Base-by-base conservation (phyloP, 2,113 vertebrate genomes). In the Tichodroma muraria region DNA sequence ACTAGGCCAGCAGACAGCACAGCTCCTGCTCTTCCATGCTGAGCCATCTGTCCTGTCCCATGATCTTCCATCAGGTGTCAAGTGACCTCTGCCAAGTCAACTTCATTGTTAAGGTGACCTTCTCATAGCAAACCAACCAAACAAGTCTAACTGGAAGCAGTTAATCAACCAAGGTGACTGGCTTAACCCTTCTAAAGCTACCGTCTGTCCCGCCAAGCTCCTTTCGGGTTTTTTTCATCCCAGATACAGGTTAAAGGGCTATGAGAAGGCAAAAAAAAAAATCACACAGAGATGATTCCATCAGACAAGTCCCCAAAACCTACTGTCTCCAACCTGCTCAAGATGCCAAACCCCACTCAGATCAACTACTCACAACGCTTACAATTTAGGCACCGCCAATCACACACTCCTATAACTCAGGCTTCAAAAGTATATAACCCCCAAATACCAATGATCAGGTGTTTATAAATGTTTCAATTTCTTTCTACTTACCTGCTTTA, bases 61-160 rank as follows among this genome's bases (percentile, higher is more conserved):
- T 59, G 61, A 80, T 60, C 75, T 88, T 49, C 50, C 45, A 88
- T 31, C 71, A 73, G 50, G 56, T 52, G 63, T 47, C 13, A 7
- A 94, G 53, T 72, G 92, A 83, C 82, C 80, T 65, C 44, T 71
- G 85, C 68, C 82, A 92, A 92, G 68, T 22, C 52, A 66, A 70
- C 85, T 80, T 38, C 76, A 77, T 25, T 69, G 63, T 85, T 88
- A 93, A 90, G 68, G 85, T 94, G 90, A 96, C 95, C 85, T 95
- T 88, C 25, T 13, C 3, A 1, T 2, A 70, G 44, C 35, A 88
- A 88, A 90, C 72, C 1, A 1, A 54, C 68, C 72, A 61, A 86
- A 87, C 89, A 59, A 73, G 93, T 95, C 77, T 42, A 52, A 80
- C 86, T 80, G 86, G 71, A 94, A 85, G 64, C 3, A 83, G 54